Conservation (phyloP, 2,797 vertebrate species). For the Synaphobranchus kaupii region DNA sequence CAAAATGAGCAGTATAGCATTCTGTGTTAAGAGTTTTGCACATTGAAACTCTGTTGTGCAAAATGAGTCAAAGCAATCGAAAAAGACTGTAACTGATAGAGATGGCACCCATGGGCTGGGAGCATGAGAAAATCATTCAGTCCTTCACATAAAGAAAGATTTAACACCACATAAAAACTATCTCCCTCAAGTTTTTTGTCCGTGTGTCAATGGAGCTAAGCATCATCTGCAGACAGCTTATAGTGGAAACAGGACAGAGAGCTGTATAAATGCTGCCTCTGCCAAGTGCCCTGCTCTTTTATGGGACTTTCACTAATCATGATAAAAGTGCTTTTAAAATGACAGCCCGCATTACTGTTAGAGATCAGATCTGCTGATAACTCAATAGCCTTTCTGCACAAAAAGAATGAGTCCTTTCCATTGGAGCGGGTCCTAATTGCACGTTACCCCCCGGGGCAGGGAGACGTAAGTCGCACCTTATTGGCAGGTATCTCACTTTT, state of each 20-base stretch:
- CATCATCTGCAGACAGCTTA: constrained; percentile 17
- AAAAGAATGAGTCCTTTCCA: background rate
- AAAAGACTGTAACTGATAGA: too few relatives aligned
- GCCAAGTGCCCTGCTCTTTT: background rate
- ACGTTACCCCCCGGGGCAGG: background rate
- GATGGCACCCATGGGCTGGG: background rate
- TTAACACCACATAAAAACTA: background rate
- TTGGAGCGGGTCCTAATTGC: background rate
- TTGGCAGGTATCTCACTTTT: background rate
- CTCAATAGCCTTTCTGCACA: background rate
- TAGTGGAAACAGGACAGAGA: background rate
- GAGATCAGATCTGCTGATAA: background rate
- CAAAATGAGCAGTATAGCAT: too few relatives aligned
- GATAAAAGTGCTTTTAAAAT: constrained; percentile 17
- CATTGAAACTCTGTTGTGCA: too few relatives aligned
- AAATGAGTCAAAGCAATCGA: too few relatives aligned
- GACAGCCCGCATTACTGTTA: background rate
- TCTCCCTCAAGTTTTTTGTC: background rate
- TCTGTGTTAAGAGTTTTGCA: too few relatives aligned
- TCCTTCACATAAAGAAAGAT: background rate
- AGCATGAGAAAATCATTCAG: background rate
- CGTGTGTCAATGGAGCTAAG: background rate
- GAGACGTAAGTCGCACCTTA: background rate
- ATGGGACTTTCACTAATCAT: constrained; percentile 12
- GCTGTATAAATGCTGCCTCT: background rate